Evolutionary conservation across 2,888 invertebrate species (phyloP).

Genomic region (Drosophila mulleri): DNA sequence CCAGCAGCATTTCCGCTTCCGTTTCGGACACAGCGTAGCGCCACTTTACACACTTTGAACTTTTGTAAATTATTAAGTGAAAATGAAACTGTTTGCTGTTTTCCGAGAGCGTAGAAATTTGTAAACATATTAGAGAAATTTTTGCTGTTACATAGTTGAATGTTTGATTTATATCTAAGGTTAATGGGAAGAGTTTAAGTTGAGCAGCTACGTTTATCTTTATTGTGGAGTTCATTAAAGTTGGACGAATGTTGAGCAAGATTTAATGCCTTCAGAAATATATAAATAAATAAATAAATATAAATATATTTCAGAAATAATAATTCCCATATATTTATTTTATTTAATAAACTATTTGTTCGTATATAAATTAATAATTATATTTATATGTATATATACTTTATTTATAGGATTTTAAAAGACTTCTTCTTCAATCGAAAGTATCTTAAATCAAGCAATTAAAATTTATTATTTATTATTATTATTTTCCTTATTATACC

Average conservation of each 20-base stretch:
- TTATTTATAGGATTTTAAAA: no score
- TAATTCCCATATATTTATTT: neutral
- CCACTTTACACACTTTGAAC: slow-evolving; percentile 2
- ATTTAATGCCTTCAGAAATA: no score
- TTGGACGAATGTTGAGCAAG: no score
- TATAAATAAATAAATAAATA: no score
- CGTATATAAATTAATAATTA: no score
- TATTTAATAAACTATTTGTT: no score
- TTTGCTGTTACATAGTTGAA: neutral
- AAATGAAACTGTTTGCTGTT: neutral
- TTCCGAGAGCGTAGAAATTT: neutral
- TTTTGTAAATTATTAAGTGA: slow-evolving; percentile 1
- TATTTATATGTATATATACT: no score
- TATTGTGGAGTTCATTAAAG: neutral
- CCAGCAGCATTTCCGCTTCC: slow-evolving; percentile 40
- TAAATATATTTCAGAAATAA: neutral
- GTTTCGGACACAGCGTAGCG: slow-evolving; percentile 18
- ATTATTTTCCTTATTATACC: no score
- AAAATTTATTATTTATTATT: neutral
- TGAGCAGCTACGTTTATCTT: neutral
- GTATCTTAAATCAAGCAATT: neutral
- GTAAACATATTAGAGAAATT: neutral
- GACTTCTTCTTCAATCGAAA: neutral
- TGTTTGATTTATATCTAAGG: neutral
- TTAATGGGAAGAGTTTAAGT: neutral